Conservation (phyloP, 2,113 vertebrate genomes). For the Takifugu flavidus region DNA sequence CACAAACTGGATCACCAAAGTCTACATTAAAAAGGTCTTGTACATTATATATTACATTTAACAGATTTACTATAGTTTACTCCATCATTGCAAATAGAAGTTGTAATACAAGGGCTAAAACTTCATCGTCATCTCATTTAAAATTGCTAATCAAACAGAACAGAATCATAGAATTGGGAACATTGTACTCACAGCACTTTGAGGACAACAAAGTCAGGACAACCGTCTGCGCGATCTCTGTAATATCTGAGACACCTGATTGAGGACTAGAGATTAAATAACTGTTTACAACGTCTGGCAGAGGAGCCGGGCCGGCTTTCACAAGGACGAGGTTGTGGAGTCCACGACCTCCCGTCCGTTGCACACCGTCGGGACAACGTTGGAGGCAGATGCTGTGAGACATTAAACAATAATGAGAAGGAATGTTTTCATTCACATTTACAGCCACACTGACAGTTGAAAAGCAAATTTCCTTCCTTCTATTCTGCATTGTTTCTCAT, state of each 20-base stretch:
- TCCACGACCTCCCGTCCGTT: conserved; percentile 96
- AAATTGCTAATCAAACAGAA: conserved; percentile 69
- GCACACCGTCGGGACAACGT: conserved; percentile 90
- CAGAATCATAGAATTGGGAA: conserved; percentile 61
- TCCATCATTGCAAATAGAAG: conserved; percentile 74
- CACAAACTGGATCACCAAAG: conserved; percentile 82
- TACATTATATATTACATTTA: conserved; percentile 74
- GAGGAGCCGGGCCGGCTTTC: conserved; percentile 66
- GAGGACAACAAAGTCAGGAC: conserved; percentile 76
- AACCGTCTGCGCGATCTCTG: conserved; percentile 63
- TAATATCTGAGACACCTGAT: conserved; percentile 73
- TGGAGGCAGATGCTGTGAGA: conserved; percentile 80
- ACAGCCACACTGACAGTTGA: neutral
- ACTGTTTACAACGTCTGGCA: conserved; percentile 64
- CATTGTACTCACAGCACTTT: conserved; percentile 80
- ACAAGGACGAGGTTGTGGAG: conserved; percentile 95
- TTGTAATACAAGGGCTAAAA: conserved; percentile 70
- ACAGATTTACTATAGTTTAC: conserved; percentile 78
- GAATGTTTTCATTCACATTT: neutral
- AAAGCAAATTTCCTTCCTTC: neutral
- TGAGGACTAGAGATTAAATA: conserved; percentile 72
- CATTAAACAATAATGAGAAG: conserved; percentile 1
- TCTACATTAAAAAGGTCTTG: conserved; percentile 79
- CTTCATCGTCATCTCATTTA: conserved; percentile 66
- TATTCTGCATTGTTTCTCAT: too few species aligned